Evolutionary conservation across 2,888 invertebrate genomes (phyloP), one percentile per base, ranked within the genome.

Genomic region (Heliconius hortense): DNA sequence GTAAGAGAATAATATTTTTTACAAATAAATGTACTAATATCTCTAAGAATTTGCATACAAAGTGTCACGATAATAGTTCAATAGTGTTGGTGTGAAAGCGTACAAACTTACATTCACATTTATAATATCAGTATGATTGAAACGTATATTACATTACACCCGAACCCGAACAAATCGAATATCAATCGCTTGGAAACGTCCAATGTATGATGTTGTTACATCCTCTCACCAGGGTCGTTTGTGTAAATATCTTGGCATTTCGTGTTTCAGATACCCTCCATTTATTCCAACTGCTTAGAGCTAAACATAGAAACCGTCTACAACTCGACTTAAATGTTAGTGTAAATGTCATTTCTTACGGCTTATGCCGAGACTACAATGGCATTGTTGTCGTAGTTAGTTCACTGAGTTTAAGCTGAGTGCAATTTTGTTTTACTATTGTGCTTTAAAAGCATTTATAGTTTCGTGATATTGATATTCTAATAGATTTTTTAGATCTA

Each of bases 261-360:
- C 78, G 64, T 78, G 78, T 53, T 63, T 66, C 59, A 60, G 70
- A 66, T 62, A 31, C 39, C 72, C 62, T 75, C 68, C 68, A 72
- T 76, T 76, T 64, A 56, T 77, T 77, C 73, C 71, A 71, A 76
- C 31, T 73, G 71, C 77, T 76, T 74, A 76, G 71, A 71, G 35
- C 43, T 60, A 71, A 71, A 62, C 60, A 60, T 60, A 59, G 43
- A 71, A 60, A 59, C 59, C 24, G 71, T 71, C 39, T 71, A 60
- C 31, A 53, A 31, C 68, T 59, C 62, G 39, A 62, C 62, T 71
- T 71, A 60, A 63, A 60, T 70, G 68, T 62, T 69, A 24, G 74
- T 73, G 60, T 67, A 68, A 74, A 74, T 74, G 74, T 74, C 69
- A 74, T 62, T 62, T 56, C 35, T 69, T 63, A 63, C 43, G 8